Conservation (phyloP, 2,113 vertebrate species). For the Passer domesticus region DNA sequence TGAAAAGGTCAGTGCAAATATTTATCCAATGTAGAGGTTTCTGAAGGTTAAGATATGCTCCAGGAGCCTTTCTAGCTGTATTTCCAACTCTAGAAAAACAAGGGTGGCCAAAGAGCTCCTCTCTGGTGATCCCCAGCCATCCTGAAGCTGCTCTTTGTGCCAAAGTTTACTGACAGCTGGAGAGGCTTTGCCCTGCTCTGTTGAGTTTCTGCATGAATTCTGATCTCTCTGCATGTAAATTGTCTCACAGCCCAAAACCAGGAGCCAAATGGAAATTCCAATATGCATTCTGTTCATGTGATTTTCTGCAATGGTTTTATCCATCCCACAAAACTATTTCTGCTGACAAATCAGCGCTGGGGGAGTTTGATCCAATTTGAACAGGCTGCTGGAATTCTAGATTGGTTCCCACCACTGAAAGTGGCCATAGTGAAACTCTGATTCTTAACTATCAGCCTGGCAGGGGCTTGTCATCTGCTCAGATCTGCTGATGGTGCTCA, state of each 20-base stretch:
- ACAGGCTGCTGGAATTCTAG: not conserved
- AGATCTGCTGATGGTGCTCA: not conserved
- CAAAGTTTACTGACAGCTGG: not conserved
- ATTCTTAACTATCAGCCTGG: not conserved
- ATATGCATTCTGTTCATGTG: not conserved
- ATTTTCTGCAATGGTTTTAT: not conserved
- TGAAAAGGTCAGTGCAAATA: not conserved
- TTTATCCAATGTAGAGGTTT: not conserved
- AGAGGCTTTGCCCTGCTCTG: not conserved
- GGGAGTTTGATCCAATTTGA: not conserved
- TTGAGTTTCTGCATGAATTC: not conserved
- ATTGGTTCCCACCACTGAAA: not conserved
- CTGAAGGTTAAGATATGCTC: not conserved
- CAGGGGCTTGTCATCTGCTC: not conserved
- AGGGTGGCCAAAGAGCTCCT: not conserved
- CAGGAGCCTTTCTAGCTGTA: not conserved
- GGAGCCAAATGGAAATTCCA: slow-evolving; percentile 27
- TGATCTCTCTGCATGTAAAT: not conserved
- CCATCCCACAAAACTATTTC: not conserved
- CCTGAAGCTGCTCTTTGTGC: not conserved
- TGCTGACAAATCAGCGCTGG: not conserved
- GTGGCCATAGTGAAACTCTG: not conserved
- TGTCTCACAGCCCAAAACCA: not conserved
- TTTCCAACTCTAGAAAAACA: not conserved
- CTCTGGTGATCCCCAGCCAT: not conserved